Percentiles rank a stretch among this genome's conserved stretches.
phyloP scores from a whole-genome alignment of 2,888 invertebrate genomes.

The Chrysodeixis includens region DNA sequence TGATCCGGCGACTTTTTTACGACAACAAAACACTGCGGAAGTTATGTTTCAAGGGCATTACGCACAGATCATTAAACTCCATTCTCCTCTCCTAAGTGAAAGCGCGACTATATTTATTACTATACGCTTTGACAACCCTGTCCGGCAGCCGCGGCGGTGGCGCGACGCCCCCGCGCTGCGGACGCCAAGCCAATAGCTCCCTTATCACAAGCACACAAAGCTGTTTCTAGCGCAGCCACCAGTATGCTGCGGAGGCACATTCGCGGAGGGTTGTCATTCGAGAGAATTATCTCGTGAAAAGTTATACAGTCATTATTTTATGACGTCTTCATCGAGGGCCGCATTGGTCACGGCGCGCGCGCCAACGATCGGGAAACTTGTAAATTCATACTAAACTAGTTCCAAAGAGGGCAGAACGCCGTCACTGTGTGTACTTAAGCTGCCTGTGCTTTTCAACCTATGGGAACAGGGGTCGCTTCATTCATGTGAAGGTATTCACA shows the following conservation, averaged over 20 bases:
- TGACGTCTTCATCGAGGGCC: constrained; percentile 81
- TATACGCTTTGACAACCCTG: constrained; percentile 82
- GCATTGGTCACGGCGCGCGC: constrained; percentile 62
- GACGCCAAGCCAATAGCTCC: constrained; percentile 17
- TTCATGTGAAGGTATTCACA: background rate
- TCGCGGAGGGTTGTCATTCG: constrained; percentile 69
- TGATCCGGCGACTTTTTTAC: constrained; percentile 78
- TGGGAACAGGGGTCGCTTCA: background rate
- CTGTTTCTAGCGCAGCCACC: constrained; percentile 15
- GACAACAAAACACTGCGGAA: constrained; percentile 84
- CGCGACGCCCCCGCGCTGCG: constrained; percentile 51
- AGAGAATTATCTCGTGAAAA: constrained; percentile 73
- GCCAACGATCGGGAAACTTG: constrained; percentile 66
- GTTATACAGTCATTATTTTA: constrained; percentile 83
- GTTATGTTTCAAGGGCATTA: constrained; percentile 82
- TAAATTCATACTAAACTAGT: constrained; percentile 68
- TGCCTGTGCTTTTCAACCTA: background rate
- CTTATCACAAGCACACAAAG: constrained; percentile 20
- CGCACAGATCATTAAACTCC: constrained; percentile 85
- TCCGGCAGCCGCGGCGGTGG: constrained; percentile 55
- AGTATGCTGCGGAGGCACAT: constrained; percentile 34
- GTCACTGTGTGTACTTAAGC: constrained; percentile 59
- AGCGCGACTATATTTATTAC: constrained; percentile 82
- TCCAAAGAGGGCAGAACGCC: constrained; percentile 66
- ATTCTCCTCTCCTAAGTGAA: constrained; percentile 75